Conservation (phyloP, 1,140 invertebrate genomes). For the Leptinotarsa texana region DNA sequence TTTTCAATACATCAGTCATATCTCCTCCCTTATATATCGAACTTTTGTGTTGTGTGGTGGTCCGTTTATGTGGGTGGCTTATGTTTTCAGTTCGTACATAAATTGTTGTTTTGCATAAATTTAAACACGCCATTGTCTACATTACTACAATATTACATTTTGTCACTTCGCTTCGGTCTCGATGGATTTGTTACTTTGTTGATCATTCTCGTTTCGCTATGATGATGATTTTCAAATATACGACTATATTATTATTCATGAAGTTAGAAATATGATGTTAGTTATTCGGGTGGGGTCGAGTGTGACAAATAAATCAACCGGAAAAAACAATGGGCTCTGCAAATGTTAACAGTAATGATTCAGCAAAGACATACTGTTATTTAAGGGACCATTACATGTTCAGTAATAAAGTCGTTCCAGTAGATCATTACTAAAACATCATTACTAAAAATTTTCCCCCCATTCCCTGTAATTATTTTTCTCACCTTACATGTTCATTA, state of each 20-base stretch:
- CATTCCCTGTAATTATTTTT: too few species aligned
- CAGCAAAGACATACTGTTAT: background rate
- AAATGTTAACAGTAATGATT: background rate
- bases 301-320: background rate
- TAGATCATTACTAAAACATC: too few species aligned
- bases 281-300: background rate
- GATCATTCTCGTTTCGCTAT: conserved; percentile 4
- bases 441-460: too few species aligned
- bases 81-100: conserved; percentile 4
- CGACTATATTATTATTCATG: background rate
- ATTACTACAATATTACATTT: background rate
- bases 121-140: background rate
- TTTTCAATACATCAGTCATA: too few species aligned
- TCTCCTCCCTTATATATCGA: background rate
- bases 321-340: background rate
- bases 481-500: too few species aligned
- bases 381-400: too few species aligned
- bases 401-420: too few species aligned
- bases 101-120: background rate
- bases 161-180: conserved; percentile 7
- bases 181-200: conserved; percentile 8
- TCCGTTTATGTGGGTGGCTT: background rate
- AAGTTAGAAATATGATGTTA: conserved; percentile 2
- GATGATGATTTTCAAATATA: conserved; percentile 8
- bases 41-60: background rate